phyloP scores from a whole-genome alignment of 2,113 vertebrate species.

The Bos indicus region DNA sequence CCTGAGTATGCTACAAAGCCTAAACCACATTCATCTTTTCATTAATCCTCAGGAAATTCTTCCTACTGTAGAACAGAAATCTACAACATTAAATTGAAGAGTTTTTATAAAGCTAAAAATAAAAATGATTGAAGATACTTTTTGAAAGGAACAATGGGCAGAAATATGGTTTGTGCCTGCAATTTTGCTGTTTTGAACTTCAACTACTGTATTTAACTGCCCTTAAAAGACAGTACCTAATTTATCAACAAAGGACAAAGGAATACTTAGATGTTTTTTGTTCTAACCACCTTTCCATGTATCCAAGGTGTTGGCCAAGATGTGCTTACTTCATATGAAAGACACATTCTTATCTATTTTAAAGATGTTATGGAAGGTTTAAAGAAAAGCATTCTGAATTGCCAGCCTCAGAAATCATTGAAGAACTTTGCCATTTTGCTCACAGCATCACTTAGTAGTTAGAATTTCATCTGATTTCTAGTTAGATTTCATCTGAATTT shows the following conservation, averaged over 20 bases:
- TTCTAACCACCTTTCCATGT: background rate
- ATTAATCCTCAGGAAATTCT: background rate
- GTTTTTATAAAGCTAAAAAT: background rate
- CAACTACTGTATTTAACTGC: background rate
- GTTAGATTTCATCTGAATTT: conserved; percentile 23
- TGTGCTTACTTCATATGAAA: background rate
- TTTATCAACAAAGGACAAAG: background rate
- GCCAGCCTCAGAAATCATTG: background rate
- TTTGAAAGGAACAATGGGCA: background rate
- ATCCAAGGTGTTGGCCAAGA: background rate
- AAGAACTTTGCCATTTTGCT: background rate
- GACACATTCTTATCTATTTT: background rate
- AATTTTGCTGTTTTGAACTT: background rate
- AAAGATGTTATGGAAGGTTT: background rate
- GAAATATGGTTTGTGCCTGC: background rate
- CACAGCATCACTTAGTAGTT: background rate
- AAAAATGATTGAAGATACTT: background rate
- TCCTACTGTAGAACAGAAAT: background rate
- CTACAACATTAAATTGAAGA: background rate
- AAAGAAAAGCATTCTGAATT: background rate
- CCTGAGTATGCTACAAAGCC: background rate
- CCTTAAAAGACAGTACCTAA: background rate
- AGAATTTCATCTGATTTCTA: conserved; percentile 21
- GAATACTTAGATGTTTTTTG: background rate
- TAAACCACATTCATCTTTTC: background rate